Conservation (phyloP, 2,113 vertebrate genomes). For the Chroicocephalus ridibundus region DNA sequence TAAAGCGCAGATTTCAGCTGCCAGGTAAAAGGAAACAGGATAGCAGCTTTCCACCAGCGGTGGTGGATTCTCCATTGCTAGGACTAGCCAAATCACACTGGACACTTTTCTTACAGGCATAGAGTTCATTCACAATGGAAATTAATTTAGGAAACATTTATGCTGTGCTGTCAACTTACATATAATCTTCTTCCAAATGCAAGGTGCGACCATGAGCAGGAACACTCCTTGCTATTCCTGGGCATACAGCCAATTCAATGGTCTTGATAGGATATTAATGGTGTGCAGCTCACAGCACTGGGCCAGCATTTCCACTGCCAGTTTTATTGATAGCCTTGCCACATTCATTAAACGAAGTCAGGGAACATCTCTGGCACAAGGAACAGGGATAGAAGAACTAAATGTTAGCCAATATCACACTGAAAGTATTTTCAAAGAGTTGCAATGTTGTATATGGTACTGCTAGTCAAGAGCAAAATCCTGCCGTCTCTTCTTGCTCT, state of each 20-base stretch:
- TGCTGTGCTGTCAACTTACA: constrained; percentile 1
- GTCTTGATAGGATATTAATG: constrained; percentile 23
- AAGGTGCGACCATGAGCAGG: not conserved
- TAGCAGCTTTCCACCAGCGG: not conserved
- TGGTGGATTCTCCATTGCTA: not conserved
- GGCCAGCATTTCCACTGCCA: not conserved
- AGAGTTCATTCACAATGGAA: not conserved
- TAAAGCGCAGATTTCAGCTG: not conserved
- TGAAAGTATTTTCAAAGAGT: not conserved
- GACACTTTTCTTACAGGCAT: not conserved
- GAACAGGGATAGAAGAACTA: not conserved
- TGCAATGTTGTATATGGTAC: not conserved
- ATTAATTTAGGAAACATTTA: not conserved
- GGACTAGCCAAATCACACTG: not conserved
- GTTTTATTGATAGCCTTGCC: constrained; percentile 27
- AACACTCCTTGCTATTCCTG: not conserved
- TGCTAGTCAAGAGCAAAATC: not conserved
- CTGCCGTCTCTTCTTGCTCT: not conserved
- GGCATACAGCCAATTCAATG: constrained; percentile 12
- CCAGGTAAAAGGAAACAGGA: not conserved
- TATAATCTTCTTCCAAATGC: not conserved
- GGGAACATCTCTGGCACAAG: not conserved
- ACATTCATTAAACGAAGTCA: constrained; percentile 1
- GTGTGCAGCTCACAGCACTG: not conserved
- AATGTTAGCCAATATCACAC: not conserved